Percentiles rank a stretch among this genome's conserved stretches.
These are phyloP conservation scores for Sericinus montela DNA, from an alignment of 2,888 invertebrate species.

Conservation along the genomic window DNA sequence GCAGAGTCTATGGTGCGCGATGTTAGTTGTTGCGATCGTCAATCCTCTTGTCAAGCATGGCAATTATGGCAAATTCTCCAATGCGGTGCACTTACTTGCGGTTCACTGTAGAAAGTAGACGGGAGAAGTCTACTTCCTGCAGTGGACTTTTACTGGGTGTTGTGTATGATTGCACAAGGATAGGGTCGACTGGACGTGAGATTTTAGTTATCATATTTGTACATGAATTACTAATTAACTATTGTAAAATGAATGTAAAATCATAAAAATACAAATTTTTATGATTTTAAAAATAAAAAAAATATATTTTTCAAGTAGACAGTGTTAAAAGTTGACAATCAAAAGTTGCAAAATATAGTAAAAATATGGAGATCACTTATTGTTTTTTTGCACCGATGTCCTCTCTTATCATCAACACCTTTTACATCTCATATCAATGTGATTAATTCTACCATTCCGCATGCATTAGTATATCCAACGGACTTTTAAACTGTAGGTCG, in stretches of 20 bases:
- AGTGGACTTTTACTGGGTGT: too few species aligned
- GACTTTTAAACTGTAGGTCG: conserved; percentile 38
- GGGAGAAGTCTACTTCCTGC: too few species aligned
- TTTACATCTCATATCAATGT: conserved; percentile 35
- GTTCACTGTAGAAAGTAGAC: too few species aligned
- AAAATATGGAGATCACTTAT: conserved; percentile 1
- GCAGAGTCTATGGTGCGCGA: too few species aligned
- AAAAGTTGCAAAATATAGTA: neutral
- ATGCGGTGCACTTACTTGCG: too few species aligned
- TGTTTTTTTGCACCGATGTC: conserved; percentile 1
- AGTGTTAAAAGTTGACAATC: neutral
- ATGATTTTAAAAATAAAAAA: conserved; percentile 10
- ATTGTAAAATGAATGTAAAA: too few species aligned
- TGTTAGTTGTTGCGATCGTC: too few species aligned
- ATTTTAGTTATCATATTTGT: conserved; percentile 7
- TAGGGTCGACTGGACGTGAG: conserved; percentile 1
- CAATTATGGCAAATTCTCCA: too few species aligned
- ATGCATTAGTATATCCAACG: conserved; percentile 59
- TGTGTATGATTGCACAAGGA: conserved; percentile 13
- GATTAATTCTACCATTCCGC: conserved; percentile 50
- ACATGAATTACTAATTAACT: conserved; percentile 15
- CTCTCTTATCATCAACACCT: conserved; percentile 12
- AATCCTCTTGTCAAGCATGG: too few species aligned
- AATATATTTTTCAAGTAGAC: neutral
- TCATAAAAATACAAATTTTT: too few species aligned